These are phyloP conservation scores for Anhinga rufa DNA, from an alignment of 2,113 vertebrate species.

Conservation along the genomic window DNA sequence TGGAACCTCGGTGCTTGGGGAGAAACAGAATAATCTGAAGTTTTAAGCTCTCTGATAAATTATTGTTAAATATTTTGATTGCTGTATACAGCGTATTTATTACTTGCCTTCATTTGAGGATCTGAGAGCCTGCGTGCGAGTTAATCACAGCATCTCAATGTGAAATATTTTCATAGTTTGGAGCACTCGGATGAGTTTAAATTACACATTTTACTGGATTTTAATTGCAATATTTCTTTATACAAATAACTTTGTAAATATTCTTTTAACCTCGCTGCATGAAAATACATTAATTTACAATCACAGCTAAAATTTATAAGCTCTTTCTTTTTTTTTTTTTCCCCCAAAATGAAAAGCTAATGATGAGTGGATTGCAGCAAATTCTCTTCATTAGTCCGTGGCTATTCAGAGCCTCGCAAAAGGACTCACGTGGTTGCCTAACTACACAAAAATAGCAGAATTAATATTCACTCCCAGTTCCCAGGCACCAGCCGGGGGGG, in stretches of 20 bases:
- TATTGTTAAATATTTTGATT: background rate
- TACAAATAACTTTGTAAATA: background rate
- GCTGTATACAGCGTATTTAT: background rate
- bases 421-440: background rate
- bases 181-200: background rate
- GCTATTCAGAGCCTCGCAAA: background rate
- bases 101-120: background rate
- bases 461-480: slow-evolving; percentile 10
- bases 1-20: background rate
- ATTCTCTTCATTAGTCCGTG: background rate
- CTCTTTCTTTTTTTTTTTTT: background rate
- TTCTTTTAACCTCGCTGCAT: background rate
- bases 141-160: background rate
- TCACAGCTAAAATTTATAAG: background rate
- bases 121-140: background rate
- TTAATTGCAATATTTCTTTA: background rate
- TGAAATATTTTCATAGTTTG: background rate
- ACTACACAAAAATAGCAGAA: background rate
- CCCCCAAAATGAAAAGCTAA: background rate
- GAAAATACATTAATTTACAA: background rate
- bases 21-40: background rate
- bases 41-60: background rate
- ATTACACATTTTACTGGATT: background rate
- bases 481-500: background rate
- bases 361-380: background rate